phyloP scores from a whole-genome alignment of 2,888 invertebrate species.

The Eilema griseolum region DNA sequence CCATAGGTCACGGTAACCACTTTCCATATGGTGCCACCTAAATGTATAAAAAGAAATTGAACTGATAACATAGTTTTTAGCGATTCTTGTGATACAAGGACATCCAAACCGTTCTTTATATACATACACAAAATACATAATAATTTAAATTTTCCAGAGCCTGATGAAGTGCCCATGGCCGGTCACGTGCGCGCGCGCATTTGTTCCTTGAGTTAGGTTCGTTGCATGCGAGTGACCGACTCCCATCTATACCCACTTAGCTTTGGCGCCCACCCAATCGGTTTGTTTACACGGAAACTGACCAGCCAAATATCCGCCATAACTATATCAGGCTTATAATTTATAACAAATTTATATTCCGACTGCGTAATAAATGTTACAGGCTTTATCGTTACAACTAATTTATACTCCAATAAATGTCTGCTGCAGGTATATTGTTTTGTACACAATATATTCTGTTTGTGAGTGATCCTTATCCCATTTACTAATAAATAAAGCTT shows the following conservation, averaged over 20 bases:
- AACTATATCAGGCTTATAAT: slow-evolving; percentile 33
- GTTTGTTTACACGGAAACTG: slow-evolving; percentile 25
- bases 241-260: slow-evolving; percentile 12
- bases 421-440: slow-evolving; percentile 29
- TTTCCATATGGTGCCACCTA: too few species aligned
- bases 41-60: too few species aligned
- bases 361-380: slow-evolving; percentile 21
- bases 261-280: slow-evolving; percentile 22
- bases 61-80: neutral
- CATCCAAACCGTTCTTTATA: neutral
- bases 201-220: slow-evolving; percentile 83
- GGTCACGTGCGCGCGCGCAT: slow-evolving; percentile 74
- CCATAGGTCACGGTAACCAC: too few species aligned
- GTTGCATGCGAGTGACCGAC: slow-evolving; percentile 72
- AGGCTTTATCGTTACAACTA: slow-evolving; percentile 15
- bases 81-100: neutral
- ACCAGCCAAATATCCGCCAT: slow-evolving; percentile 29
- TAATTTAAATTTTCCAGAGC: slow-evolving; percentile 66
- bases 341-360: slow-evolving; percentile 29
- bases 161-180: slow-evolving; percentile 60
- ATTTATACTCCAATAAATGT: slow-evolving; percentile 21
- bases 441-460: slow-evolving; percentile 26
- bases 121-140: slow-evolving; percentile 19
- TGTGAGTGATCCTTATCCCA: slow-evolving; percentile 28
- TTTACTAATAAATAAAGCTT: slow-evolving; percentile 22